Percentiles rank a stretch among this genome's conserved stretches.
These are phyloP conservation scores for Neoscelio sp. DNA, from an alignment of 2,888 invertebrate species.

Conservation along the genomic window DNA sequence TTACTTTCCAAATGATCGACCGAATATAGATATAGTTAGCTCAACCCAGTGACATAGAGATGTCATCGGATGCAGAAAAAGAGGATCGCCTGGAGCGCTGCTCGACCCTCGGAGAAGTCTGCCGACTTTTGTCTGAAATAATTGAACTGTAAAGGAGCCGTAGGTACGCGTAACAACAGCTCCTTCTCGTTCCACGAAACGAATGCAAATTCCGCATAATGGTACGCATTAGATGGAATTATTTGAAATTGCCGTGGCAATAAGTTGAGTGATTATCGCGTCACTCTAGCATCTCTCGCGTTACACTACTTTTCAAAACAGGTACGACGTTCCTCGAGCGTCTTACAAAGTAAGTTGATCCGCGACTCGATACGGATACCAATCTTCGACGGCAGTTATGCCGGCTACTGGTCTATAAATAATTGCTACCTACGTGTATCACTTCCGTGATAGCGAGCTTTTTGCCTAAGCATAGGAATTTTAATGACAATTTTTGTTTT, in stretches of 20 bases:
- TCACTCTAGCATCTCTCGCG: constrained; percentile 10
- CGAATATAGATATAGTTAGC: no score
- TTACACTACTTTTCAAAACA: constrained; percentile 28
- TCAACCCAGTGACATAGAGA: neutral
- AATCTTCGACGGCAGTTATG: constrained; percentile 44
- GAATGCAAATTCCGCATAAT: neutral
- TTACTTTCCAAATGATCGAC: no score
- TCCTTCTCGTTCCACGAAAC: neutral
- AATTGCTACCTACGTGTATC: constrained; percentile 40
- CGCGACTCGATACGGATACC: constrained; percentile 47
- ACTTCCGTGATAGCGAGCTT: constrained; percentile 40
- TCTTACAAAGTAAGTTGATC: constrained; percentile 44
- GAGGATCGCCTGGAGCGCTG: neutral
- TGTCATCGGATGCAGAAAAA: neutral
- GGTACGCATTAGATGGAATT: neutral
- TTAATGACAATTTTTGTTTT: constrained; percentile 2
- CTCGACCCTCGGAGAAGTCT: neutral
- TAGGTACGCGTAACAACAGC: neutral
- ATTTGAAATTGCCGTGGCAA: constrained; percentile 4
- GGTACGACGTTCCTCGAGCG: neutral
- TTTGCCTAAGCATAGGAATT: constrained; percentile 22
- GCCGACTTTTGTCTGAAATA: constrained; percentile 1
- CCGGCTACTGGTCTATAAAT: constrained; percentile 55
- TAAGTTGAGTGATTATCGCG: constrained; percentile 18
- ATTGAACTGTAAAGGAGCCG: no score